Evolutionary conservation across 2,888 invertebrate genomes (phyloP).

Genomic region (Himalopsyche anomala): DNA sequence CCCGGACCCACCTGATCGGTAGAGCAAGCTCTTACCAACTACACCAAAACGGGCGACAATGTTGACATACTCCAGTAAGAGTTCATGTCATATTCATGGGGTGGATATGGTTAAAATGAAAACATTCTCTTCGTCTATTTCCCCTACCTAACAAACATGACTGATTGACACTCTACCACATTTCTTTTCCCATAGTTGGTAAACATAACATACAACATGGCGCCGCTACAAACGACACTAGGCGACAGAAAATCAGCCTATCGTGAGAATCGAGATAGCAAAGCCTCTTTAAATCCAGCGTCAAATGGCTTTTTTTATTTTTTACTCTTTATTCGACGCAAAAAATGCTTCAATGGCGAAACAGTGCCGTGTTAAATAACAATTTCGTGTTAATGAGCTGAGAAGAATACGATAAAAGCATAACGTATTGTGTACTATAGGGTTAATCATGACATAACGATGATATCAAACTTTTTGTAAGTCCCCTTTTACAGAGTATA

Average conservation of each 20-base stretch:
- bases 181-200: background rate
- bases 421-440: too few relatives aligned
- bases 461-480: too few relatives aligned
- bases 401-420: too few relatives aligned
- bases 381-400: too few relatives aligned
- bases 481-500: too few relatives aligned
- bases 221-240: background rate
- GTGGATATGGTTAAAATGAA: too few relatives aligned
- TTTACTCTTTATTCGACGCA: background rate
- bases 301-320: constrained; percentile 1
- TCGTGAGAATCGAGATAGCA: constrained; percentile 3
- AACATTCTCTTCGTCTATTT: background rate
- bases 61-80: too few relatives aligned
- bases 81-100: too few relatives aligned
- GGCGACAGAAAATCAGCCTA: constrained; percentile 23
- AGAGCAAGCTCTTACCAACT: too few relatives aligned
- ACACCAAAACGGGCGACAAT: too few relatives aligned
- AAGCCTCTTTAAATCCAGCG: background rate
- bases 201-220: background rate
- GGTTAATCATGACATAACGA: too few relatives aligned
- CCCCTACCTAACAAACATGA: background rate
- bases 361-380: constrained; percentile 9
- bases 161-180: background rate
- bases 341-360: background rate
- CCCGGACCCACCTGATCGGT: too few relatives aligned